Base-by-base conservation (phyloP, 2,113 vertebrate genomes). In the Cynocephalus volans region DNA sequence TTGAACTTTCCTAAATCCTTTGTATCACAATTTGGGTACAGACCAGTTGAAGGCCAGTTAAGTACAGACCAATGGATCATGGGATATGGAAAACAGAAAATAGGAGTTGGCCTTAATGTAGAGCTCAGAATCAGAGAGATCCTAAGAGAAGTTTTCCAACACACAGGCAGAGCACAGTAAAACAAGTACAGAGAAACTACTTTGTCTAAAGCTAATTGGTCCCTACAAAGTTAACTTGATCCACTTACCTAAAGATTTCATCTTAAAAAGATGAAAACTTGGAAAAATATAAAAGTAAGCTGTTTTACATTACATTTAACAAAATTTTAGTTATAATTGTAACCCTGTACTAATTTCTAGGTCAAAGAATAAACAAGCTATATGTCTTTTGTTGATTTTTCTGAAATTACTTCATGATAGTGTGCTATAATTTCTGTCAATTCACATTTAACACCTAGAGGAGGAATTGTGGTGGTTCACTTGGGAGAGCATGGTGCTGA, bases 321-420 rank as follows among this genome's bases (percentile, higher is more conserved):
- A 67, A 93, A 88, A 96, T 72, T 65, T 85, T 54, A 93, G 33
- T 88, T 89, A 14, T 72, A 87, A 93, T 77, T 94, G 2, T 82
- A 95, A 93, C 12, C 89, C 21, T 70, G 3, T 85, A 21, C 45
- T 90, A 56, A 85, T 73, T 72, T 86, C 65, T 92, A 76, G 19
- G 48, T 65, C 50, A 94, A 94, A 82, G 24, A 89, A 95, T 24
- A 95, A 93, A 54, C 18, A 12, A 81, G 3, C 3, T 69, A 17
- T 19, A 92, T 8, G 12, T 56, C 48, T 45, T 48, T 79, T 90
- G 14, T 33, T 95, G 58, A 73, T 80, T 70, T 88, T 93, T 77
- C 84, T 93, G 28, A 90, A 88, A 91, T 93, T 82, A 92, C 7
- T 75, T 96, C 31, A 95, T 52, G 21, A 72, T 24, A 81, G n/a